Percentiles rank a stretch among this genome's conserved stretches.
Evolutionary conservation across 2,113 vertebrate species (phyloP).

Genomic region (Tachysurus vachellii): DNA sequence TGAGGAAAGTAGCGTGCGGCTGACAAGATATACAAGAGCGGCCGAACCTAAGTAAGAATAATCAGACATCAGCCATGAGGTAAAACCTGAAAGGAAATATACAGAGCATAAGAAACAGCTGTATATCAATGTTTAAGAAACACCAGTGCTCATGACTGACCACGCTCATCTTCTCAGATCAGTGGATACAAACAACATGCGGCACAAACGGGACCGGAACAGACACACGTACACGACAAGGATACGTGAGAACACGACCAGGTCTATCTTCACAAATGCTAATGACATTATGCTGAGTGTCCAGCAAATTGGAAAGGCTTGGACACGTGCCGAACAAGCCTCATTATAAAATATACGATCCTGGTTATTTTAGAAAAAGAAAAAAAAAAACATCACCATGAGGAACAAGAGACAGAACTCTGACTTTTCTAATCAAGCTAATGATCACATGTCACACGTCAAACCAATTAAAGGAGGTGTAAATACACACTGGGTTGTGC

Average conservation of each 20-base stretch:
- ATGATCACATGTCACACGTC: neutral
- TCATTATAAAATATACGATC: neutral
- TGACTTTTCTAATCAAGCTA: too few relatives aligned
- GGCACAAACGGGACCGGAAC: neutral
- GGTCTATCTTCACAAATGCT: too few relatives aligned
- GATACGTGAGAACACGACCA: neutral
- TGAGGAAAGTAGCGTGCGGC: neutral
- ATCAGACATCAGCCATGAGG: neutral
- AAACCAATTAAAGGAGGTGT: neutral
- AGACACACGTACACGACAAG: too few relatives aligned
- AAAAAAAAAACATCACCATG: too few relatives aligned
- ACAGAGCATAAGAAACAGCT: neutral
- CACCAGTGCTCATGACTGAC: neutral
- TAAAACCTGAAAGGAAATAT: neutral
- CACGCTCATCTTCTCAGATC: neutral
- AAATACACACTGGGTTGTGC: neutral
- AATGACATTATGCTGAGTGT: neutral
- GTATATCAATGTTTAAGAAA: neutral
- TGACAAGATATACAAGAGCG: neutral
- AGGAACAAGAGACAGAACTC: neutral
- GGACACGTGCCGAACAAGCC: neutral
- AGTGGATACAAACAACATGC: neutral
- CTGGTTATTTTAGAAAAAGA: neutral
- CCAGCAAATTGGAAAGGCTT: neutral
- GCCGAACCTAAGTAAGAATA: neutral